Evolutionary conservation across 2,888 invertebrate genomes (phyloP).

Genomic region (Drosophila meridionalis): DNA sequence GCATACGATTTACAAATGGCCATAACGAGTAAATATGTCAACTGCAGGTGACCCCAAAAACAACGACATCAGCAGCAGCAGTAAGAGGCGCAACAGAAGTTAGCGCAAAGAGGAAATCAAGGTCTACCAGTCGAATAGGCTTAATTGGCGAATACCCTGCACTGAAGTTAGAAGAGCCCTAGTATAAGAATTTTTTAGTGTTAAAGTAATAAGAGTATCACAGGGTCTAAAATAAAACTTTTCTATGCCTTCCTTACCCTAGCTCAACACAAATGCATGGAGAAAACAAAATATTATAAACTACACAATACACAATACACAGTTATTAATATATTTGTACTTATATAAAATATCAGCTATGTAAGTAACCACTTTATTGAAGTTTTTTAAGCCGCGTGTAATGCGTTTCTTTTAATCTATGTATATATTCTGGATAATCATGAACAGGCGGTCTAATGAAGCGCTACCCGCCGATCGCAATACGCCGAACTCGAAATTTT

Average conservation of each 20-base stretch:
- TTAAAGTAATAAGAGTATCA: too few relatives aligned
- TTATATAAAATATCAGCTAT: too few relatives aligned
- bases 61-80: conserved; percentile 21
- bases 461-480: too few relatives aligned
- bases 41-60: conserved; percentile 72
- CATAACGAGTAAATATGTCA: conserved; percentile 83
- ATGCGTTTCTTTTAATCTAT: too few relatives aligned
- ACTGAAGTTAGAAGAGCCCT: background rate
- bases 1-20: conserved; percentile 68
- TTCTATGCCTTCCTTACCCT: too few relatives aligned
- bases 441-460: too few relatives aligned
- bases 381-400: too few relatives aligned
- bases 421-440: too few relatives aligned
- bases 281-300: background rate
- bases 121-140: background rate
- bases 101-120: conserved; percentile 19
- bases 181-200: background rate
- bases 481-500: too few relatives aligned
- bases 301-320: background rate
- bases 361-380: too few relatives aligned
- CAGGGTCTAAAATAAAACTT: background rate
- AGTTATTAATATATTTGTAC: background rate
- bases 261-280: background rate
- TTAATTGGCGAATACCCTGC: conserved; percentile 4
- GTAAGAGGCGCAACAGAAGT: conserved; percentile 4